These are phyloP conservation scores for Brienomyrus longianalis DNA, from an alignment of 2,113 vertebrate species.

Conservation along the genomic window DNA sequence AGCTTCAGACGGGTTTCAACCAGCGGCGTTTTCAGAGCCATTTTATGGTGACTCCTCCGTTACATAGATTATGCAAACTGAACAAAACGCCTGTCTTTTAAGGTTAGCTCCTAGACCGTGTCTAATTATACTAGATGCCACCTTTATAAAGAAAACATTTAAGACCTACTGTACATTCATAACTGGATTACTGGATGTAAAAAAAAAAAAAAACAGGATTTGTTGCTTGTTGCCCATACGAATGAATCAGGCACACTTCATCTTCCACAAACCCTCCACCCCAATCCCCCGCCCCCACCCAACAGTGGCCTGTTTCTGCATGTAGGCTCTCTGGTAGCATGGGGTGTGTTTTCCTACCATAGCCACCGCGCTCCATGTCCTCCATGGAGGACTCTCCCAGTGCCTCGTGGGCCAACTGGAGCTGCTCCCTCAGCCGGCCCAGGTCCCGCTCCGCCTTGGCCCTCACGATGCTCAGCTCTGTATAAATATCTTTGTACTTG, in stretches of 20 bases:
- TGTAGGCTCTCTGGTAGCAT: not conserved
- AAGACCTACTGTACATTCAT: not conserved
- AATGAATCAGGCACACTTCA: not conserved
- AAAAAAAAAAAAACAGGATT: not conserved
- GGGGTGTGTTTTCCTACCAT: conserved; percentile 45
- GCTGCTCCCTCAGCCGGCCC: conserved; percentile 63
- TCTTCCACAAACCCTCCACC: not conserved
- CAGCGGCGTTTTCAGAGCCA: not conserved
- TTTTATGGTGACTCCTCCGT: not conserved
- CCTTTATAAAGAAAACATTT: not conserved
- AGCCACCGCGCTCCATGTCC: conserved; percentile 60
- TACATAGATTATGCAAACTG: not conserved
- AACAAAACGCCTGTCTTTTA: not conserved
- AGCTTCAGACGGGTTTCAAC: not conserved
- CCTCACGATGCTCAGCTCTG: conserved; percentile 71
- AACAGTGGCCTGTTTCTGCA: not conserved
- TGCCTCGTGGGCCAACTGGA: conserved; percentile 68
- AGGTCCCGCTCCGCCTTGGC: conserved; percentile 69
- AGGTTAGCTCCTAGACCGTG: not conserved
- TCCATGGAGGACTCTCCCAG: conserved; percentile 61
- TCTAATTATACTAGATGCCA: not conserved
- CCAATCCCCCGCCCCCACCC: not conserved
- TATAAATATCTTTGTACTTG: conserved; percentile 78
- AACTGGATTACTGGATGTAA: not conserved
- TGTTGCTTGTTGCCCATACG: not conserved